phyloP scores from a whole-genome alignment of 2,888 invertebrate genomes.

The Scotopteryx bipunctaria region DNA sequence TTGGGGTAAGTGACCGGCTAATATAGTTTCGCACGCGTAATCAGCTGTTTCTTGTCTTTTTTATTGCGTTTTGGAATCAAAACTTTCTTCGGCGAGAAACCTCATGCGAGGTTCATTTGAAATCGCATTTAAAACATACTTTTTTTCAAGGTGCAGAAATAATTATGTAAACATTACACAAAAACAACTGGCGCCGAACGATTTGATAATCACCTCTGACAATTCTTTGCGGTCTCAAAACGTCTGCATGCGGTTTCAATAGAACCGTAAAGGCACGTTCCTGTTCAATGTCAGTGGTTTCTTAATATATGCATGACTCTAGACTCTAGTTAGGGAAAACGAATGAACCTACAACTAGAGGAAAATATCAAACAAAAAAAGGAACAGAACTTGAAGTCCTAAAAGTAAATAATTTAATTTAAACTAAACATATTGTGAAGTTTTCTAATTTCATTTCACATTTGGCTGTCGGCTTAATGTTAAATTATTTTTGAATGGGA shows the following conservation, averaged over 20 bases:
- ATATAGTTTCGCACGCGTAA: slow-evolving; percentile 10
- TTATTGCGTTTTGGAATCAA: neutral
- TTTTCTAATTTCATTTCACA: too few species aligned
- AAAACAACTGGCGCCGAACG: slow-evolving; percentile 18
- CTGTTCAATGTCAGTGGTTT: slow-evolving; percentile 2
- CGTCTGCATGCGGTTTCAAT: slow-evolving; percentile 16
- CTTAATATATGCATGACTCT: neutral
- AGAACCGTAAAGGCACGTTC: neutral
- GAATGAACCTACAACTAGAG: neutral
- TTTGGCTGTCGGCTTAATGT: too few species aligned
- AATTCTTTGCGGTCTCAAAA: slow-evolving; percentile 20
- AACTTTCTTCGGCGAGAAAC: neutral
- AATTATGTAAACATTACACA: neutral
- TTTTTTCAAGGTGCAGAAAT: slow-evolving; percentile 1
- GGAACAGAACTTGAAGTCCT: too few species aligned
- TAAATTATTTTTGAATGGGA: too few species aligned
- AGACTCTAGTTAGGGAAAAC: neutral
- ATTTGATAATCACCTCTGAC: slow-evolving; percentile 12
- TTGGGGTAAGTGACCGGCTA: slow-evolving; percentile 25
- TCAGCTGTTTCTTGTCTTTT: slow-evolving; percentile 6
- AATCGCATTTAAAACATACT: neutral
- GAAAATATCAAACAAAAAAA: slow-evolving; percentile 4
- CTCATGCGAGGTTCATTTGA: neutral
- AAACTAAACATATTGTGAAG: too few species aligned
- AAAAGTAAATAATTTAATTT: too few species aligned